These are phyloP conservation scores for Oxyura jamaicensis DNA, from an alignment of 2,113 vertebrate species.

Conservation along the genomic window DNA sequence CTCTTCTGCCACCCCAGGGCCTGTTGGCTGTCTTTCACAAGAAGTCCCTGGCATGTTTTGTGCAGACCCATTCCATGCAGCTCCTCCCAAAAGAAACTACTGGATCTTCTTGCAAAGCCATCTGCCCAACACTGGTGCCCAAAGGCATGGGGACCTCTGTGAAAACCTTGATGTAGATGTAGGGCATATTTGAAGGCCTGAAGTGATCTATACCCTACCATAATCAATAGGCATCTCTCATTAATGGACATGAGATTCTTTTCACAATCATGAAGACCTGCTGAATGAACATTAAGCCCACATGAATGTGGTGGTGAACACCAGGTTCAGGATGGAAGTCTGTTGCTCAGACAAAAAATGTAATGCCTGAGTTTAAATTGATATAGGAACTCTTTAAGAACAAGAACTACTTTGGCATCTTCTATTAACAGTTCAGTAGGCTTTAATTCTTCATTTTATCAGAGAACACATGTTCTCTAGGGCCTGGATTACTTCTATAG, in stretches of 20 bases:
- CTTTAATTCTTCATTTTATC: background rate
- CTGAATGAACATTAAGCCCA: background rate
- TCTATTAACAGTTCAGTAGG: background rate
- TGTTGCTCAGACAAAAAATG: background rate
- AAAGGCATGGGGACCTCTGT: background rate
- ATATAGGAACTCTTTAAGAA: background rate
- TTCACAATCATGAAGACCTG: background rate
- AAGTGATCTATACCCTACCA: background rate
- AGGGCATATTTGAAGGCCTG: background rate
- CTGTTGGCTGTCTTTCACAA: background rate
- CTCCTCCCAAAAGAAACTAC: background rate
- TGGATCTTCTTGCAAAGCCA: background rate
- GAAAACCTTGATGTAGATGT: background rate
- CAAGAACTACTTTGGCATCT: background rate
- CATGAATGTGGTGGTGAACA: background rate
- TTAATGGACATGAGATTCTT: background rate
- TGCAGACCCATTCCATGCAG: background rate
- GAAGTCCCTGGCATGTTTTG: background rate
- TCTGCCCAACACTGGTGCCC: rapidly evolving
- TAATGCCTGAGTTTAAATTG: background rate
- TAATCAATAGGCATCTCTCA: background rate
- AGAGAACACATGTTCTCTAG: background rate
- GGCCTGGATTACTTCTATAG: background rate
- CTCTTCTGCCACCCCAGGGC: background rate
- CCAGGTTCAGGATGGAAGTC: background rate